A percentile compares a stretch with the other conserved stretches of the same genome.
These are phyloP conservation scores for Temnothorax rugatulus DNA, from an alignment of 2,888 invertebrate genomes.

Conservation along the genomic window DNA sequence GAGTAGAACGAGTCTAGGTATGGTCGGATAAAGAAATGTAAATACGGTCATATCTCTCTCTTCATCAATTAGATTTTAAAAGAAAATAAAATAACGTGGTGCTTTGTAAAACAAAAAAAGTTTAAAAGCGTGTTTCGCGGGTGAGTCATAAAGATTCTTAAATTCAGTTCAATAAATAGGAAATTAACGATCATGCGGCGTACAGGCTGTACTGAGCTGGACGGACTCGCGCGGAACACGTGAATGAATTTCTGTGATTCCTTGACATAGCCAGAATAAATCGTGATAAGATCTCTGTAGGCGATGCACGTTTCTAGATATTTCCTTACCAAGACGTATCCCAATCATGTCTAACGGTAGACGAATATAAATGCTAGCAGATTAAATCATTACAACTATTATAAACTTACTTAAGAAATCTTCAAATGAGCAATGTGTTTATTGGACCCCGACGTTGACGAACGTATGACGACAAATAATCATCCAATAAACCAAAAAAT, in stretches of 20 bases:
- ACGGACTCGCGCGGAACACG: background rate
- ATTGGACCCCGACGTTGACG: background rate
- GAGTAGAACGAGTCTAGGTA: slow-evolving; percentile 1
- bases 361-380: background rate
- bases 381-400: background rate
- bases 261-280: background rate
- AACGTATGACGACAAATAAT: background rate
- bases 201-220: background rate
- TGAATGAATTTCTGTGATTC: background rate
- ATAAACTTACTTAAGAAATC: background rate
- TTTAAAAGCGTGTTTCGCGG: background rate
- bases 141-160: background rate
- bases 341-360: background rate
- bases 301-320: background rate
- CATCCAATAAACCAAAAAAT: background rate
- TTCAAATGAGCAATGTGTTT: slow-evolving; percentile 14
- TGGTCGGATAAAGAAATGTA: background rate
- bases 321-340: background rate
- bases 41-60: background rate
- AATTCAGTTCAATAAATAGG: background rate
- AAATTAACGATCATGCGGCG: slow-evolving; percentile 6
- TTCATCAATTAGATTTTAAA: background rate
- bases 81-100: background rate
- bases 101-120: background rate
- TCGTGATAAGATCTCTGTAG: background rate